Evolutionary conservation across 2,113 vertebrate genomes (phyloP).

Genomic region (Ivindomyrus marchei): DNA sequence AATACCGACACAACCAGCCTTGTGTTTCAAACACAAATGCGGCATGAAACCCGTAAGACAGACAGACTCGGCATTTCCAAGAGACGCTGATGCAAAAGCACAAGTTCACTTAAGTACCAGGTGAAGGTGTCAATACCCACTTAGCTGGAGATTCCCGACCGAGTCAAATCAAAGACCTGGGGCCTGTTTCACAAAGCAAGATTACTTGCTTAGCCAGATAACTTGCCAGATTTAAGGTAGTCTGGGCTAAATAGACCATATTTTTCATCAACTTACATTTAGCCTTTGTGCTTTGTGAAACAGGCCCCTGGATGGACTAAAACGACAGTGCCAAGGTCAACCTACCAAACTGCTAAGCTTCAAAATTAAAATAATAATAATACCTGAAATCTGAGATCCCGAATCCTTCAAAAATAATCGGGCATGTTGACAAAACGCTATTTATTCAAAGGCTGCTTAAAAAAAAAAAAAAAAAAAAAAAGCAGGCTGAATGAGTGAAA

Average conservation of each 20-base stretch:
- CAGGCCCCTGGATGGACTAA: background rate
- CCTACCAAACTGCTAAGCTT: background rate
- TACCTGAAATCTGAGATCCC: background rate
- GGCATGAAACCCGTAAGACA: background rate
- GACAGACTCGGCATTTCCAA: background rate
- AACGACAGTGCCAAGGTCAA: background rate
- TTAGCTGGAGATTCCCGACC: background rate
- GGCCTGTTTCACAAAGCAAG: too few relatives aligned
- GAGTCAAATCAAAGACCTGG: background rate
- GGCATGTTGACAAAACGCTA: background rate
- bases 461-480: background rate
- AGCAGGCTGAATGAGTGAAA: background rate
- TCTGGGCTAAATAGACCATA: too few relatives aligned
- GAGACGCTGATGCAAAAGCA: background rate
- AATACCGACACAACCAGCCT: background rate
- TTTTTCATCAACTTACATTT: too few relatives aligned
- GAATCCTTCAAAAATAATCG: background rate
- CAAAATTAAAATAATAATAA: background rate
- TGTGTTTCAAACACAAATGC: background rate
- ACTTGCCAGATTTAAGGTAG: too few relatives aligned
- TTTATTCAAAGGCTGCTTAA: background rate
- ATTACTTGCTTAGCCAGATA: too few relatives aligned
- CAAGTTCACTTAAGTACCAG: background rate
- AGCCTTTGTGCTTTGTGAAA: too few relatives aligned
- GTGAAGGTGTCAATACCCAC: background rate